A percentile compares a stretch with the other conserved stretches of the same genome.
Evolutionary conservation across 2,113 vertebrate species (phyloP).

Genomic region (Ranitomeya imitator): DNA sequence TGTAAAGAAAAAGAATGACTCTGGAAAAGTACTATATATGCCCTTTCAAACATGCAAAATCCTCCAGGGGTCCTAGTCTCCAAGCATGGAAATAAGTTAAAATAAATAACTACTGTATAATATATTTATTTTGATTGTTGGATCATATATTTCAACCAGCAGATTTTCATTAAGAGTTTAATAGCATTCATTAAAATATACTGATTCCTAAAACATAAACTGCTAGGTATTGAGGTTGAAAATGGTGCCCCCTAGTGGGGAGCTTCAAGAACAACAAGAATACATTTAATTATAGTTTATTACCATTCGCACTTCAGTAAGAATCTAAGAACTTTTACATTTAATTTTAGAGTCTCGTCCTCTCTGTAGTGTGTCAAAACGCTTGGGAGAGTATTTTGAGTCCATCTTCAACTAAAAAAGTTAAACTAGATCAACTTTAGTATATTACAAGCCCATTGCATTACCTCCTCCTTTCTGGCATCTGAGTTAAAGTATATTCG

Average conservation of each 20-base stretch:
- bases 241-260: conserved; percentile 27
- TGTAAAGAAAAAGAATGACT: too few relatives aligned
- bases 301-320: neutral
- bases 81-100: neutral
- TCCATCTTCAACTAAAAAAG: too few relatives aligned
- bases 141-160: neutral
- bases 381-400: too few relatives aligned
- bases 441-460: too few relatives aligned
- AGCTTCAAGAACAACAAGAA: neutral
- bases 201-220: neutral
- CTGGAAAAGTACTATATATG: neutral
- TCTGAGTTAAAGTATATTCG: too few relatives aligned
- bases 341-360: too few relatives aligned
- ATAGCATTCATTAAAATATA: neutral
- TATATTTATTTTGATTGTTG: neutral
- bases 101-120: neutral
- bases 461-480: too few relatives aligned
- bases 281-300: neutral
- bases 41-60: neutral
- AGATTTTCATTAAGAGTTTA: neutral
- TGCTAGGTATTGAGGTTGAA: neutral
- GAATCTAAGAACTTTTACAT: neutral
- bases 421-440: too few relatives aligned
- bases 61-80: neutral
- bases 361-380: too few relatives aligned